A percentile compares a stretch with the other conserved stretches of the same genome.
phyloP scores from a whole-genome alignment of 2,888 invertebrate genomes.

The Pedicia rivosa region DNA sequence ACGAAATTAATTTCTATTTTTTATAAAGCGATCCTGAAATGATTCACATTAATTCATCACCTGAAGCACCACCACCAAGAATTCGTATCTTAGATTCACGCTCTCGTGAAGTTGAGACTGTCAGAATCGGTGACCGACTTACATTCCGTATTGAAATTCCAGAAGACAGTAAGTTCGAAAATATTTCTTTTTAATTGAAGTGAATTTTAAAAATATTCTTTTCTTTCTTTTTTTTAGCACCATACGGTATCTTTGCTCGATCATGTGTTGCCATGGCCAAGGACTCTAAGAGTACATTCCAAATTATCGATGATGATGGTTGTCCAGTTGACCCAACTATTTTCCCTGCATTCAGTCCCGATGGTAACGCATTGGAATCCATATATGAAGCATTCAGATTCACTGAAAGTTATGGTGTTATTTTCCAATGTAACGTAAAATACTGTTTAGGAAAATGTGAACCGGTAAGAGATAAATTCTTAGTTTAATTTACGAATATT shows the following conservation, averaged over 20 bases:
- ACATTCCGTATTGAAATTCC: constrained; percentile 94
- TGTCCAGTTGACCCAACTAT: constrained; percentile 88
- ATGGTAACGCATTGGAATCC: constrained; percentile 79
- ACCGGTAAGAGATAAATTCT: constrained; percentile 55
- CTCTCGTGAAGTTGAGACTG: constrained; percentile 81
- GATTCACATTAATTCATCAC: constrained; percentile 90
- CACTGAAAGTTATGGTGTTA: constrained; percentile 90
- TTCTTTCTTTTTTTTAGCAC: constrained; percentile 44
- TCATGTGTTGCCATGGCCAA: constrained; percentile 96
- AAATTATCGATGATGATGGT: constrained; percentile 89
- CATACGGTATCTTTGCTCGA: constrained; percentile 88
- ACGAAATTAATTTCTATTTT: constrained; percentile 4
- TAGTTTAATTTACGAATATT: constrained; percentile 7
- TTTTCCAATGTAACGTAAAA: constrained; percentile 94
- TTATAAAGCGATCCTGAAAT: constrained; percentile 70
- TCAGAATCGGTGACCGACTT: constrained; percentile 84
- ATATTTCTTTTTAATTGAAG: not conserved
- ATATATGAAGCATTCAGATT: constrained; percentile 91
- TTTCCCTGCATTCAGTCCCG: constrained; percentile 83
- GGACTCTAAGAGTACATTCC: constrained; percentile 90
- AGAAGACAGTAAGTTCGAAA: constrained; percentile 66
- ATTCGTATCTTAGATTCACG: constrained; percentile 80
- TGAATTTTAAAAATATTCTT: constrained; percentile 5
- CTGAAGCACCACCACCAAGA: constrained; percentile 86
- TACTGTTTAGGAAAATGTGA: constrained; percentile 91